Conservation (phyloP, 2,113 vertebrate genomes). For the Cyphomyrus discorhynchus region DNA sequence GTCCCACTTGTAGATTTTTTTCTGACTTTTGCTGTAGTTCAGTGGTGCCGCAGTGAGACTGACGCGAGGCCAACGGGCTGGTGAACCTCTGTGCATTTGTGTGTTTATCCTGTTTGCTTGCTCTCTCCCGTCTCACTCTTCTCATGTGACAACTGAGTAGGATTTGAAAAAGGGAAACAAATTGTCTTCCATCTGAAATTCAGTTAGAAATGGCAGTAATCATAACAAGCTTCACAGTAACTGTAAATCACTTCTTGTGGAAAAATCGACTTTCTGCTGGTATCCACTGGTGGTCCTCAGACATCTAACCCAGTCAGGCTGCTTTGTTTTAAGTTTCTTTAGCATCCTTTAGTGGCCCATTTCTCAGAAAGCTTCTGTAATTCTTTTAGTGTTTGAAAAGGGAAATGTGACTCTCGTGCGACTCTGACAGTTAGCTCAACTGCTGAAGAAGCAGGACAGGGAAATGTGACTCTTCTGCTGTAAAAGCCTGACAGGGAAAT, state of each 20-base stretch:
- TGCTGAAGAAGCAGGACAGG: background rate
- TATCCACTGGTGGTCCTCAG: background rate
- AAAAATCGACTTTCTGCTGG: background rate
- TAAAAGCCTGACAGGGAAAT: background rate
- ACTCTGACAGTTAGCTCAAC: background rate
- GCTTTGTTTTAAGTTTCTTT: background rate
- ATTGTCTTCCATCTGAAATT: background rate
- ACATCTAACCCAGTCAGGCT: background rate
- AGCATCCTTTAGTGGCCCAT: background rate
- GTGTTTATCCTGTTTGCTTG: background rate
- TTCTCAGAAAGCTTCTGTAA: background rate
- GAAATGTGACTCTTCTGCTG: background rate
- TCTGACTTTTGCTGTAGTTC: background rate
- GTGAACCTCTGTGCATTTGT: background rate
- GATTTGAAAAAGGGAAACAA: background rate
- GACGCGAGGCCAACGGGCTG: background rate
- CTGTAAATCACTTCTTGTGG: background rate
- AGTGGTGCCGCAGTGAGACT: background rate
- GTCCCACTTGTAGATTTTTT: background rate
- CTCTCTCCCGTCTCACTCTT: background rate
- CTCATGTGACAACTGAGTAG: background rate
- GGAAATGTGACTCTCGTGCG: background rate
- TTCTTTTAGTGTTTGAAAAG: background rate
- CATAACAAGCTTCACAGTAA: background rate
- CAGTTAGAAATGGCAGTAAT: background rate